Percentiles rank a stretch among this genome's conserved stretches.
Conservation (phyloP, 2,113 vertebrate genomes). For the Chrysochloris asiatica region DNA sequence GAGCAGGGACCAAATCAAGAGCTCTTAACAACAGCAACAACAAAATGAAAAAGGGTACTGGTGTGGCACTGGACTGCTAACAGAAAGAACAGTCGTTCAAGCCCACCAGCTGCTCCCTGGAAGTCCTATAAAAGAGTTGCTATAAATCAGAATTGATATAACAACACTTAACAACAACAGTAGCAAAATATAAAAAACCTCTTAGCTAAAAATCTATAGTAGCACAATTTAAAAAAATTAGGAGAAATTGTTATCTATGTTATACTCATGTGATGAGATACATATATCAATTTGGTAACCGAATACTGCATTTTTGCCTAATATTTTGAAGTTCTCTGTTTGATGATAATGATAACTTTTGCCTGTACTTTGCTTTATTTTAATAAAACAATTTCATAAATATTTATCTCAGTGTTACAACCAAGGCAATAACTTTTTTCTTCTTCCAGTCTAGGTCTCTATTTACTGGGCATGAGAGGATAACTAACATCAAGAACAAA, state of each 20-base stretch:
- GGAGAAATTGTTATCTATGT: not conserved
- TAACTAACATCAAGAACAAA: not conserved
- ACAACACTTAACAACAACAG: too few relatives aligned
- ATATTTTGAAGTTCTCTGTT: not conserved
- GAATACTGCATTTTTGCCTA: not conserved
- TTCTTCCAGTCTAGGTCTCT: not conserved
- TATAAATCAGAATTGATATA: too few relatives aligned
- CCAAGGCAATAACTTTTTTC: not conserved
- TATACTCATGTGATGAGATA: not conserved
- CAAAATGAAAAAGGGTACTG: too few relatives aligned
- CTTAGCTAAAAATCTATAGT: conserved; percentile 15
- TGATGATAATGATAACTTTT: not conserved
- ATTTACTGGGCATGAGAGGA: not conserved
- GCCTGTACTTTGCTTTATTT: conserved; percentile 10
- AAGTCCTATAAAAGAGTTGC: too few relatives aligned
- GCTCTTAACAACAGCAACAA: too few relatives aligned
- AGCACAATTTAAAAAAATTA: conserved; percentile 8
- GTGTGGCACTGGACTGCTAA: too few relatives aligned
- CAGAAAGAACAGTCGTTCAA: too few relatives aligned
- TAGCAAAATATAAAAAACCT: conserved; percentile 1
- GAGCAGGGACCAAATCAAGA: too few relatives aligned
- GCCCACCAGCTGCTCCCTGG: too few relatives aligned
- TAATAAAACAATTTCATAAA: not conserved
- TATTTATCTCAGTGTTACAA: not conserved
- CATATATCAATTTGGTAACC: not conserved